These are phyloP conservation scores for Mola mola DNA, from an alignment of 2,113 vertebrate species.

Conservation along the genomic window DNA sequence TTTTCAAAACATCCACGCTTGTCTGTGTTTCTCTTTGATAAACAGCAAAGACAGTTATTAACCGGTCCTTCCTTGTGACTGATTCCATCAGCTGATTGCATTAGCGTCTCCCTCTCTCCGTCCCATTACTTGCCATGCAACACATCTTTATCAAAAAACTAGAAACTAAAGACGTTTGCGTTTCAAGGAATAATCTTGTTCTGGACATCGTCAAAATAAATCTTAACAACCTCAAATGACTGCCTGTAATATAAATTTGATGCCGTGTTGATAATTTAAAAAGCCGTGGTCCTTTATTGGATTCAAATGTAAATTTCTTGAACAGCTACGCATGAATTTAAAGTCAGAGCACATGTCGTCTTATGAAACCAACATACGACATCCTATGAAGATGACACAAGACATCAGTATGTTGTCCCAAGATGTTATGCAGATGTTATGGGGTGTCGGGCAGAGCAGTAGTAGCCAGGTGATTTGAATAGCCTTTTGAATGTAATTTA, in stretches of 20 bases:
- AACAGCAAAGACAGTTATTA: neutral
- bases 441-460: neutral
- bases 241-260: slow-evolving; percentile 5
- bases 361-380: slow-evolving; percentile 28
- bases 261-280: neutral
- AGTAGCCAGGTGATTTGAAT: slow-evolving; percentile 2
- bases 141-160: neutral
- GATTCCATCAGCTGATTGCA: too few species aligned
- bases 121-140: neutral
- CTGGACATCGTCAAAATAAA: neutral
- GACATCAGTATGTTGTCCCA: neutral
- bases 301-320: neutral
- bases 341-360: neutral
- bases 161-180: neutral
- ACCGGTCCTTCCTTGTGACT: neutral
- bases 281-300: neutral
- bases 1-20: neutral
- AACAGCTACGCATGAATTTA: neutral
- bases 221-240: neutral
- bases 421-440: slow-evolving; percentile 22
- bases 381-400: slow-evolving; percentile 33
- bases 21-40: neutral
- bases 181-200: neutral
- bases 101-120: neutral
- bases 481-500: too few species aligned